These are phyloP conservation scores for Clamator glandarius DNA, from an alignment of 2,797 vertebrate genomes.

Conservation along the genomic window DNA sequence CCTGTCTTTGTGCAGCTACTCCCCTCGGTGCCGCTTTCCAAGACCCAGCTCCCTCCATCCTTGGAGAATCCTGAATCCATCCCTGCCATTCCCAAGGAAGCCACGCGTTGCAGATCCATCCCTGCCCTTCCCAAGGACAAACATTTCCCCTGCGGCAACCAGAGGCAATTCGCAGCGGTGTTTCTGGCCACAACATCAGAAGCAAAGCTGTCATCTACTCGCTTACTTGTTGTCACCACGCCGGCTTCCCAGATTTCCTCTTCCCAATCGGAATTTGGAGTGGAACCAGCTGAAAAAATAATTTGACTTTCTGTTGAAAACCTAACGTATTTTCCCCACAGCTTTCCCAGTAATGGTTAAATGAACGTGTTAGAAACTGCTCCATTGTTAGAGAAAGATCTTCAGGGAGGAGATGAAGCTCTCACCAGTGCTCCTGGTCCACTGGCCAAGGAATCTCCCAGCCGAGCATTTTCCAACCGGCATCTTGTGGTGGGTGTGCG, in stretches of 20 bases:
- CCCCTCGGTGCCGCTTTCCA: neutral
- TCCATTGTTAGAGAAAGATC: neutral
- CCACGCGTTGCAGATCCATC: fast-evolving
- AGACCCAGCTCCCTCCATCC: neutral
- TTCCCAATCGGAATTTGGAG: neutral
- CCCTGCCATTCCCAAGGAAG: neutral
- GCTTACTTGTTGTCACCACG: fast-evolving
- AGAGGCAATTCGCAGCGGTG: fast-evolving
- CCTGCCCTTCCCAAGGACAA: neutral
- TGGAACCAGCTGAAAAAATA: conserved; percentile 36
- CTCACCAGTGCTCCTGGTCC: neutral
- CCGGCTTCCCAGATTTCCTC: neutral
- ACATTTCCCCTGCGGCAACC: fast-evolving
- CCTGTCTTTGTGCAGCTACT: neutral
- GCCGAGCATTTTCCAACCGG: fast-evolving
- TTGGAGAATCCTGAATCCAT: neutral
- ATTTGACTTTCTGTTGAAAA: neutral
- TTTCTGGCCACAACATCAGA: neutral
- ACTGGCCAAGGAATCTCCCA: neutral
- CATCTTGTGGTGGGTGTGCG: fast-evolving
- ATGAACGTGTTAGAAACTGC: neutral
- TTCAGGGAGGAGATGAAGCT: neutral
- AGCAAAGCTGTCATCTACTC: neutral
- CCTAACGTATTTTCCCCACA: neutral
- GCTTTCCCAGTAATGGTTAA: neutral